Conservation (phyloP, 2,113 vertebrate genomes). For the Coreoperca whiteheadi region DNA sequence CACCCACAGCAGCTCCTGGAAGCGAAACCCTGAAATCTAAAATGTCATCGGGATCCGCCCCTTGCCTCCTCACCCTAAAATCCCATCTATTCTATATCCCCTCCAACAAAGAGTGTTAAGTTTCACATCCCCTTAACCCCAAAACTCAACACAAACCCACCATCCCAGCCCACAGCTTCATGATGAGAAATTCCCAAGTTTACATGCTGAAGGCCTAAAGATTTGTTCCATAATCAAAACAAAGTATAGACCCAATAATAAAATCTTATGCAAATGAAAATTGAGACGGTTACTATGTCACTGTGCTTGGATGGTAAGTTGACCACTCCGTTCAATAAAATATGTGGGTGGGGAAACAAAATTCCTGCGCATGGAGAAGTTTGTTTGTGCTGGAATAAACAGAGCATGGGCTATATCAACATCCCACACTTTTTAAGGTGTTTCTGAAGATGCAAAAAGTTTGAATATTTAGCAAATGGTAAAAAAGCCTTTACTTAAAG, state of each 20-base stretch:
- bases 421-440: neutral
- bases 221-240: conserved; percentile 30
- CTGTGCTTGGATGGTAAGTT: too few relatives aligned
- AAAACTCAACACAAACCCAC: conserved; percentile 39
- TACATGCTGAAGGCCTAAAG: conserved; percentile 7
- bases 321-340: too few relatives aligned
- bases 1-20: conserved; percentile 60
- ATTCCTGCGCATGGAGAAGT: neutral
- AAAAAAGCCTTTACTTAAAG: neutral
- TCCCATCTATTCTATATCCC: conserved; percentile 33
- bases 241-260: neutral
- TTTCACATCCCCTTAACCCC: conserved; percentile 49
- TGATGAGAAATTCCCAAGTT: conserved; percentile 17
- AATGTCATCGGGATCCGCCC: conserved; percentile 61
- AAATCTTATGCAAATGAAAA: too few relatives aligned
- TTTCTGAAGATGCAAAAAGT: neutral
- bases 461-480: neutral
- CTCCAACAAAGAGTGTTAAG: conserved; percentile 48
- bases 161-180: conserved; percentile 21
- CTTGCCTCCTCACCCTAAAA: conserved; percentile 37
- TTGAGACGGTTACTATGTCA: too few relatives aligned
- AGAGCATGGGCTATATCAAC: neutral
- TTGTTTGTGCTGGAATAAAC: conserved; percentile 14
- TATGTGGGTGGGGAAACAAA: too few relatives aligned
- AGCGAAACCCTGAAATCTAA: conserved; percentile 67